Evolutionary conservation across 2,888 invertebrate genomes (phyloP).

Genomic region (Metellina segmentata): DNA sequence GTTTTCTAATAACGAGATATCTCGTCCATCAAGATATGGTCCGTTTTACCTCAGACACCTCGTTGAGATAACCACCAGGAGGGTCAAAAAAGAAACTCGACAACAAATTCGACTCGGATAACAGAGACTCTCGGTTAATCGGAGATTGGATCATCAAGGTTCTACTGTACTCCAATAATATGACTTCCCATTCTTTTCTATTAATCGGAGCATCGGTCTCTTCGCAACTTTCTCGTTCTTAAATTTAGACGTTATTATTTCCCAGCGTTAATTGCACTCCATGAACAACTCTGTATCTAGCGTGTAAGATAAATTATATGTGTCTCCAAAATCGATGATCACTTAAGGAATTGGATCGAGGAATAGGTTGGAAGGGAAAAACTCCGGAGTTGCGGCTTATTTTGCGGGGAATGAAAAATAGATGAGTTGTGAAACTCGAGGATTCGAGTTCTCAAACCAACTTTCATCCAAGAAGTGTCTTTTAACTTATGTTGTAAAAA

Average conservation of each 20-base stretch:
- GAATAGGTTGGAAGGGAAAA: neutral
- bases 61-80: too few species aligned
- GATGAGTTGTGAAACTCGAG: neutral
- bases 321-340: neutral
- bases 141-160: too few species aligned
- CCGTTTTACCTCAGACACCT: too few species aligned
- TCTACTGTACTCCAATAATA: too few species aligned
- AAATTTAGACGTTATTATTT: neutral
- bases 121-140: too few species aligned
- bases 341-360: neutral
- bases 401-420: neutral
- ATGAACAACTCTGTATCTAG: neutral
- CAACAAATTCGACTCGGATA: too few species aligned
- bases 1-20: too few species aligned
- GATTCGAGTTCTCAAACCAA: neutral
- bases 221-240: too few species aligned
- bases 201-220: too few species aligned
- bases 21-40: too few species aligned
- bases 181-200: too few species aligned
- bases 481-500: neutral
- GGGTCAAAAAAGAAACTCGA: too few species aligned
- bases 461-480: neutral
- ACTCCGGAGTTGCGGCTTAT: neutral
- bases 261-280: neutral
- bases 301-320: neutral